Conservation (phyloP, 2,113 vertebrate genomes). For the Emberiza fucata region DNA sequence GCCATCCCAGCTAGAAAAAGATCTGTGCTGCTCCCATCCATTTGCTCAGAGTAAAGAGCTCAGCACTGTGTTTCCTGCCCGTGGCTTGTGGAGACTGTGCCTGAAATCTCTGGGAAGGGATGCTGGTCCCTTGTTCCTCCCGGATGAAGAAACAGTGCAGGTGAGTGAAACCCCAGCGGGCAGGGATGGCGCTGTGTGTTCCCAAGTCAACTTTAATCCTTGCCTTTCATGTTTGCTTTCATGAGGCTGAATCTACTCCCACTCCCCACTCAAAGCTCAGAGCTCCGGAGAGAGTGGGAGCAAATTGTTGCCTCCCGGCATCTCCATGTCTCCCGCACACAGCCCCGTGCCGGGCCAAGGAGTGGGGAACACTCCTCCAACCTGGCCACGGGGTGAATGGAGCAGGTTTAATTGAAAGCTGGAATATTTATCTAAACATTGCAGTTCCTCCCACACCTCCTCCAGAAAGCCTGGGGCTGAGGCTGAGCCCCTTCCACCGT, state of each 20-base stretch:
- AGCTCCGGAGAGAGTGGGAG: background rate
- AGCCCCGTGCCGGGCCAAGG: background rate
- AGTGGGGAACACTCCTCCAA: background rate
- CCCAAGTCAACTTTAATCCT: slow-evolving; percentile 15
- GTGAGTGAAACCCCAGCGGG: background rate
- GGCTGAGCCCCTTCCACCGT: background rate
- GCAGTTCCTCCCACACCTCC: slow-evolving; percentile 13
- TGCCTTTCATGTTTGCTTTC: background rate
- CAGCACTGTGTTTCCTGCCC: background rate
- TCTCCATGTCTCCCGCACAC: background rate
- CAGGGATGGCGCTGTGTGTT: background rate
- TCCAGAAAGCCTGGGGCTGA: background rate
- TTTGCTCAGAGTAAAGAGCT: background rate
- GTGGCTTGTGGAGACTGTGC: background rate
- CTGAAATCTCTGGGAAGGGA: background rate
- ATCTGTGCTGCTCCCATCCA: background rate
- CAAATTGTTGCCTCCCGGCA: slow-evolving; percentile 16
- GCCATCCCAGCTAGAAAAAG: background rate
- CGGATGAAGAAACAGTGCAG: background rate
- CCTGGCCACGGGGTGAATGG: fast-evolving
- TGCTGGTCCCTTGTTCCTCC: background rate
- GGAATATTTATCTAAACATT: slow-evolving; percentile 13
- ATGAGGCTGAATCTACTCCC: background rate
- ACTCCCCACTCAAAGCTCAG: background rate
- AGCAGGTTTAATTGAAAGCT: background rate